Base-by-base conservation (phyloP, 2,797 vertebrate species). In the Molossus alvarezi region DNA sequence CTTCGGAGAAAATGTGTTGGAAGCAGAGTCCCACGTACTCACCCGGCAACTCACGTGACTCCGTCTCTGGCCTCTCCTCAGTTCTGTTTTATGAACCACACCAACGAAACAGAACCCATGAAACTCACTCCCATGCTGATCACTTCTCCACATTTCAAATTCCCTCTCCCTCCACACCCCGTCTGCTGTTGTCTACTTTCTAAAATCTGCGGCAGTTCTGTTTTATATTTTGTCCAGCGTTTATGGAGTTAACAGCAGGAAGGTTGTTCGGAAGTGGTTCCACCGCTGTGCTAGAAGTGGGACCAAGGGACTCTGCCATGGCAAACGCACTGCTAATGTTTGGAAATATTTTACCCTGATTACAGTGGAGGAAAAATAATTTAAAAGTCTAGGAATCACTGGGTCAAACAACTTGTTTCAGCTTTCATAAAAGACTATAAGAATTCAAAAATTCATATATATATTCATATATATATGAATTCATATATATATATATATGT, bases 131-230 rank as follows among this genome's bases (percentile, higher is more conserved):
- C 27, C 15, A 12, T 9, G 25, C 21, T 21, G 57, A n/a, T 79
- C 20, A 69, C 18, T 53, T 88, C 23, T 41, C 23, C 33, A 81
- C 55, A 76, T 77, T 85, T 83, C 29, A 88, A 29, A 90, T 85
- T 92, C 65, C 15, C n/a, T 53, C 65, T 64, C 25, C 37, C 11
- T 85, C 72, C 9, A 90, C 53, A 84, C 73, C 5, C 20, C 53
- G 57, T 65, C 37, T 81, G 69, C 21, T 86, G 11, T 45, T 80
- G 18, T 84, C 95, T 80, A 71, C 67, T 84, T 90, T 72, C 48
- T 17, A 21, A 93, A 90, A 84, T 55, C 58, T 72, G 83, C 14
- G 57, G 81, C 20, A 64, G 29, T 84, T 77, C 20, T 20, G 69
- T 75, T 62, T 41, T 25, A 8, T 53, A 17, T 85, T 92, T 94